Percentiles rank a stretch among this genome's conserved stretches.
These are phyloP conservation scores for Sigmodon hispidus DNA, from an alignment of 2,113 vertebrate species.

Conservation along the genomic window DNA sequence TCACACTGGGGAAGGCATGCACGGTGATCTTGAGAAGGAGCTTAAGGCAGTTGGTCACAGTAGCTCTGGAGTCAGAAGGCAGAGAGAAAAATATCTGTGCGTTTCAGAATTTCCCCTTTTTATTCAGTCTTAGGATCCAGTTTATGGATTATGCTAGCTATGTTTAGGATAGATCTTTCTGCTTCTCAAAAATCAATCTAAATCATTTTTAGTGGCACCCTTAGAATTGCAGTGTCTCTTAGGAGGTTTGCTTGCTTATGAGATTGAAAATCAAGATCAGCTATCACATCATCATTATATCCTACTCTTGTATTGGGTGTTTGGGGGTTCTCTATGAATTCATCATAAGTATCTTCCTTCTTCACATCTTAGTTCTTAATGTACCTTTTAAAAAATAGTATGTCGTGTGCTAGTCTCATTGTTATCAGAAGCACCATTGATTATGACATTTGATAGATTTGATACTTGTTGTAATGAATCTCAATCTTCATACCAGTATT, in stretches of 20 bases:
- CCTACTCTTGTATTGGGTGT: not conserved
- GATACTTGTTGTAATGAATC: not conserved
- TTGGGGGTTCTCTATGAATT: not conserved
- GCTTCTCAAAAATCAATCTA: not conserved
- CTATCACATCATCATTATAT: not conserved
- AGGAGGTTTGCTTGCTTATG: not conserved
- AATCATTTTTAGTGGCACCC: not conserved
- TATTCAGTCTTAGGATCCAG: not conserved
- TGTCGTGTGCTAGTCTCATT: not conserved
- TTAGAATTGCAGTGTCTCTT: not conserved
- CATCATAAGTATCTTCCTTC: not conserved
- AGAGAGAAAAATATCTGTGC: not conserved
- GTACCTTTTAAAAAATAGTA: not conserved
- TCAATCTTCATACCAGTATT: not conserved
- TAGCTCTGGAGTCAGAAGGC: not conserved
- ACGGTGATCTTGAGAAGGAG: no score
- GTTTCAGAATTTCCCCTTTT: not conserved
- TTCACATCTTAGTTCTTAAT: not conserved
- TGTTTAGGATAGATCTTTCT: not conserved
- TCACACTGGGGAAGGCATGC: not conserved
- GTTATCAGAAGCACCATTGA: not conserved
- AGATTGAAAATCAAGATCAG: not conserved
- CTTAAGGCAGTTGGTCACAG: no score
- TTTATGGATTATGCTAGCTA: not conserved
- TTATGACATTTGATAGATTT: not conserved